These are phyloP conservation scores for Sakesphorus luctuosus DNA, from an alignment of 2,113 vertebrate species.

Conservation along the genomic window DNA sequence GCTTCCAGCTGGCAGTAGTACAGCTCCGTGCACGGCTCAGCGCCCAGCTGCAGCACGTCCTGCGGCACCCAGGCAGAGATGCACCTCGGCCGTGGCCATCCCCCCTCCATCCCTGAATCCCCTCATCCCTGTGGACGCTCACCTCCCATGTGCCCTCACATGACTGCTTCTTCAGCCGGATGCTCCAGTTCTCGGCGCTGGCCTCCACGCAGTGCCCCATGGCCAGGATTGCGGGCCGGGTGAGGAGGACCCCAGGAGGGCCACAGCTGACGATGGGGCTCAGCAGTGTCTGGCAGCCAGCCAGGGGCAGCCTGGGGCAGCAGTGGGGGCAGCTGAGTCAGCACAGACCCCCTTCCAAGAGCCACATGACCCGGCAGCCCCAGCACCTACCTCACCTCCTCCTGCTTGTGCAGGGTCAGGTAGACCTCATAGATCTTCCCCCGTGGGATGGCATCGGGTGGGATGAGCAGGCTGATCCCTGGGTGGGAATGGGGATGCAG, in stretches of 20 bases:
- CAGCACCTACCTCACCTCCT: constrained; percentile 94
- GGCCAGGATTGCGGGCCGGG: constrained; percentile 92
- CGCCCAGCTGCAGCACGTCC: constrained; percentile 94
- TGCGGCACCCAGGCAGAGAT: constrained; percentile 50
- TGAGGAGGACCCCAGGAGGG: constrained; percentile 95
- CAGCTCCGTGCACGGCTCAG: constrained; percentile 88
- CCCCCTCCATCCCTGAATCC: background rate
- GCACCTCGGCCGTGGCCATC: background rate
- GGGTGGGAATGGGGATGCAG: background rate
- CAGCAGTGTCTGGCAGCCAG: constrained; percentile 95
- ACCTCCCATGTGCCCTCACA: constrained; percentile 98
- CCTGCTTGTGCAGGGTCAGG: constrained; percentile 94
- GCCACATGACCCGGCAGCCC: background rate
- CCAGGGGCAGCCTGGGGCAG: constrained; percentile 87
- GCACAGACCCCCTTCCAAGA: background rate
- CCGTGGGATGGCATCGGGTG: constrained; percentile 96
- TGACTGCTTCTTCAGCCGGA: constrained; percentile 95
- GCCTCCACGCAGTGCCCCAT: constrained; percentile 97
- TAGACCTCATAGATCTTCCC: constrained; percentile 99
- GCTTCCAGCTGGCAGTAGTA: constrained; percentile 98
- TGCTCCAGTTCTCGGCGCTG: constrained; percentile 93
- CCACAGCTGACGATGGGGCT: constrained; percentile 97
- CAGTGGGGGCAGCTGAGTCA: background rate
- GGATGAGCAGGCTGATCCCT: constrained; percentile 97
- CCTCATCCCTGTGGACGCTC: background rate